Evolutionary conservation across 2,888 invertebrate genomes (phyloP), one percentile per base, ranked within the genome.

Genomic region (Acanthacorydalis orientalis): DNA sequence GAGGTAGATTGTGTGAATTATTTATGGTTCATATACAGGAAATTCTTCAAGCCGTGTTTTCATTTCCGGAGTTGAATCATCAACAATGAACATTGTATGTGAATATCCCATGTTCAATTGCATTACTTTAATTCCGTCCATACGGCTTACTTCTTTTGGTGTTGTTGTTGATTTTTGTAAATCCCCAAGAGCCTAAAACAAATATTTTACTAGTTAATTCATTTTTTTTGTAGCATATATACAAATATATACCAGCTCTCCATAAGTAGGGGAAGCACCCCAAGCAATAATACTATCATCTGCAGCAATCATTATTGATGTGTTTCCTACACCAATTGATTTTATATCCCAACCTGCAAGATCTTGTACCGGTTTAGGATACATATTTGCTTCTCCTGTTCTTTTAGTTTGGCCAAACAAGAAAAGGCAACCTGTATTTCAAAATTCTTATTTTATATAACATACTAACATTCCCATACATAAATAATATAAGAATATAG

Each of bases 371-470:
- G 90, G 89, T 61, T 93, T 93, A 0, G 93, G 93, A 62, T 93
- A 93, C 93, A 93, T 93, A 57, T 90, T 90, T 2, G 93, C 93
- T 63, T 95, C 95, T 0, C 92, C 93, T 0, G 88, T 86, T 49
- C 89, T 80, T 61, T 92, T 93, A 0, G 86, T 87, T 62, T 90
- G 90, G 0, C 95, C 95, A 65, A 92, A 93, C 64, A 93, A 66
- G 64, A 79, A 89, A 44, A 84, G 67, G 2, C 74, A 75, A 38
- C 83, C 79, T 73, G 63, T 2, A 57, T 51, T 39, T 48, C 47
- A 50, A 50, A 45, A 40, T 10, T 47, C 45, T 11, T 46, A 34
- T 9, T 31, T 35, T 15, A 4, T n/a, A n/a, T n/a, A n/a, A n/a
- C n/a, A n/a, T n/a, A n/a, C n/a, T n/a, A n/a, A n/a, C n/a, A n/a